These are phyloP conservation scores for Pangasius djambal DNA, from an alignment of 2,797 vertebrate species.

Conservation along the genomic window DNA sequence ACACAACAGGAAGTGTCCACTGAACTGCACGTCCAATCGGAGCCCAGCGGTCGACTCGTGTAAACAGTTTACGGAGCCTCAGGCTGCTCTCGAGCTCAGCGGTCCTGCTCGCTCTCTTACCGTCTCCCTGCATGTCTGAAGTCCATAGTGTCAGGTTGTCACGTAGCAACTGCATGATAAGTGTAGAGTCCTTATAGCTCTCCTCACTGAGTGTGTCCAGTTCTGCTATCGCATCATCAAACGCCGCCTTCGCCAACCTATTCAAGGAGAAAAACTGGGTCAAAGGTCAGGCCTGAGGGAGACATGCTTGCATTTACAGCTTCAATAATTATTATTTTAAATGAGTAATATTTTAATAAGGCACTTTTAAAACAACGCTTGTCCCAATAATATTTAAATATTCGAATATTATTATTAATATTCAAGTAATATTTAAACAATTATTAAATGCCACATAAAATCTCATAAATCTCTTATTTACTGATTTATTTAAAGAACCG, in stretches of 20 bases:
- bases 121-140: constrained; percentile 93
- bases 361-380: not conserved
- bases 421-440: not conserved
- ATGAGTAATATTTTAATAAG: not conserved
- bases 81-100: not conserved
- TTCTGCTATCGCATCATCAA: constrained; percentile 90
- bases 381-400: too few species aligned
- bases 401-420: too few species aligned
- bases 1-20: not conserved
- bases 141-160: constrained; percentile 94
- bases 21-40: not conserved
- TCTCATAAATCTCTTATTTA: too few species aligned
- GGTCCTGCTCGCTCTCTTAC: constrained; percentile 65
- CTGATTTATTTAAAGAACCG: too few species aligned
- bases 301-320: not conserved
- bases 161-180: constrained; percentile 93
- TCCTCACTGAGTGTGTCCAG: constrained; percentile 92
- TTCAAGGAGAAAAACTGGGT: not conserved
- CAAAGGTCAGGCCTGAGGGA: not conserved
- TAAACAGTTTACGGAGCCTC: not conserved
- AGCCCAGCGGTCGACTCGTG: not conserved
- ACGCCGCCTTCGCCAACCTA: constrained; percentile 91
- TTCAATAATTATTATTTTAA: not conserved
- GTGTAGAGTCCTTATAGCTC: constrained; percentile 92
- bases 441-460: not conserved